Evolutionary conservation across 92 coral and sea anemone species (phyloP), one percentile per base, ranked within the genome.

Genomic region (Porites divaricata): DNA sequence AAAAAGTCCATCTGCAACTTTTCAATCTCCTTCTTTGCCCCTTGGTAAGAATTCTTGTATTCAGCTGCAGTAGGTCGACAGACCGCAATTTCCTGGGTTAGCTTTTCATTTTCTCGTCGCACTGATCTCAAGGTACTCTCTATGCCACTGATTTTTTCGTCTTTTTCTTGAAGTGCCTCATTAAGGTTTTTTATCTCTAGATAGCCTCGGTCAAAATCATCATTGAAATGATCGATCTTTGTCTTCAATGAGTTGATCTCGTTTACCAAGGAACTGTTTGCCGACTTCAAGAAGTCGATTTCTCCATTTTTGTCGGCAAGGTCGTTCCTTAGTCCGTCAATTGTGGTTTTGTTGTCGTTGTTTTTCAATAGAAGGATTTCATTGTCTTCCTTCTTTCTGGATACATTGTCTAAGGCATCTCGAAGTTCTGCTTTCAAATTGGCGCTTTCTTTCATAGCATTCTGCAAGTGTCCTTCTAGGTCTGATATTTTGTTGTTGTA

Each of bases 131-230:
- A 76, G 48, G 87, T 88, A 89, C 85, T 93, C 54, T 95, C 95
- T 61, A 89, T 78, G 88, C 90, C 95, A 54, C 68, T 62, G 67
- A 95, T 90, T 64, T 89, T 94, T 51, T 89, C 84, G 28, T 96
- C 99, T 63, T 83, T 92, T 51, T 95, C 97, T 48, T 93, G 95
- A 69, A 96, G 71, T 41, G 77, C 86, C 53, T 80, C 84, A 61
- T 83, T 89, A 17, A 94, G 88, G 15, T 85, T 77, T 20, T 91
- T 71, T 25, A 96, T 85, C 23, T 89, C 94, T 70, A 89, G 95
- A 71, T 89, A 95, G n/a, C 89, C 98, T 51, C 88, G 88, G 66
- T 96, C 99, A 64, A 74, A 95, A 61, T 96, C 99, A 12, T 96
- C 93, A 57, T 83, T 86, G 73, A 82, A 93, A 28, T 88, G 83